Evolutionary conservation across 1,140 invertebrate genomes (phyloP).

Genomic region (Drosophila serrata): DNA sequence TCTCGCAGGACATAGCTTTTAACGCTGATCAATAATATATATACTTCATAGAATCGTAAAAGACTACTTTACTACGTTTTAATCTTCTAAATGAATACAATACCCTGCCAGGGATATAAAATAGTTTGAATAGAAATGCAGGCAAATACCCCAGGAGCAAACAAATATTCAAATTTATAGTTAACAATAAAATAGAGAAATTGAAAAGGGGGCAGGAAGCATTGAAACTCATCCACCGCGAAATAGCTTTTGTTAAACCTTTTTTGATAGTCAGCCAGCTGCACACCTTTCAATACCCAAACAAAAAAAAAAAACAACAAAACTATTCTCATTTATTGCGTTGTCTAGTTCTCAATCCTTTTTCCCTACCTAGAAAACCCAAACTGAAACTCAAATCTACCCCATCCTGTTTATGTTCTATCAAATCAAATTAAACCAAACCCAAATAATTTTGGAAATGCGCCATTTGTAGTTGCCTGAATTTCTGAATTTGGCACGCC

Average conservation of each 20-base stretch:
- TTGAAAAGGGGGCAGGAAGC: neutral
- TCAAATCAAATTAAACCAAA: constrained; percentile 37
- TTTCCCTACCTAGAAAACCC: constrained; percentile 12
- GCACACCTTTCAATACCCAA: constrained; percentile 12
- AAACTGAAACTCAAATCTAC: constrained; percentile 22
- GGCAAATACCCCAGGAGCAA: no score
- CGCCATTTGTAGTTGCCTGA: constrained; percentile 62
- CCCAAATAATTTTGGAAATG: constrained; percentile 61
- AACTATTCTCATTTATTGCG: constrained; percentile 26
- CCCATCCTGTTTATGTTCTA: constrained; percentile 6
- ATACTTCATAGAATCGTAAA: no score
- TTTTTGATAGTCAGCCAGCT: constrained; percentile 22
- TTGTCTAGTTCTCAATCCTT: constrained; percentile 27
- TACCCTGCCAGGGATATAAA: neutral
- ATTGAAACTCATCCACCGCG: neutral
- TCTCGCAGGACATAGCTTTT: no score
- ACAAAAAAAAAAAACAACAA: neutral
- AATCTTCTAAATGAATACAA: no score
- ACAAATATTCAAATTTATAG: constrained; percentile 10
- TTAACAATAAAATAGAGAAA: neutral
- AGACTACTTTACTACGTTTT: no score
- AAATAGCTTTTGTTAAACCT: constrained; percentile 8
- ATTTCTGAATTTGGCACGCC: constrained; percentile 44
- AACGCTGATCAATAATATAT: no score
- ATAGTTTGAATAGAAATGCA: neutral